A percentile compares a stretch with the other conserved stretches of the same genome.
phyloP scores from a whole-genome alignment of 37 sponge, comb jelly and placozoan genomes.

The Aphrocallistes beatrix region DNA sequence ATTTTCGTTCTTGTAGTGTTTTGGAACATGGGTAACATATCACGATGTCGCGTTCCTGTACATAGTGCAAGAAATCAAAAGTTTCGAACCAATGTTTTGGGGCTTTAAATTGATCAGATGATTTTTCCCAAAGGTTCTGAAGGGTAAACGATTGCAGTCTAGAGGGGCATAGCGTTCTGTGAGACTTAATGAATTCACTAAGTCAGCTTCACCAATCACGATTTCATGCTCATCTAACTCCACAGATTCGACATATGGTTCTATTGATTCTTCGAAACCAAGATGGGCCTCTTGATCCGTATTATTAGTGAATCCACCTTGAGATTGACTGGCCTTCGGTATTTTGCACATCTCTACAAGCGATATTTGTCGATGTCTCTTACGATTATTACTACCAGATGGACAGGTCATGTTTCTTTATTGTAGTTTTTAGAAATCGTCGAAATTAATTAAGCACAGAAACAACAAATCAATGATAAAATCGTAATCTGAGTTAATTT shows the following conservation, averaged over 20 bases:
- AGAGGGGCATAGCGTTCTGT: neutral
- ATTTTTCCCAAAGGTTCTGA: neutral
- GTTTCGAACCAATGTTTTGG: neutral
- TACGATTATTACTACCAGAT: conserved; percentile 5
- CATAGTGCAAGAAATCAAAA: neutral
- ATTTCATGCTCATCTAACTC: neutral
- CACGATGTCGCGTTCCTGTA: neutral
- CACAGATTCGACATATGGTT: neutral
- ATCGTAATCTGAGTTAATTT: neutral
- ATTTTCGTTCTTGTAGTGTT: neutral
- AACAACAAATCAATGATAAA: neutral
- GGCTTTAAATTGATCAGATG: neutral
- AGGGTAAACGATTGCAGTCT: neutral
- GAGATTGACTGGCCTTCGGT: neutral
- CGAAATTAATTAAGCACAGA: neutral
- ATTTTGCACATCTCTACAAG: neutral
- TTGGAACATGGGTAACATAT: neutral
- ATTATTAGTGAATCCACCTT: neutral
- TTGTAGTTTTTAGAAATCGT: neutral
- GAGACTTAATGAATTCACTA: neutral
- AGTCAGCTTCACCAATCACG: conserved; percentile 8
- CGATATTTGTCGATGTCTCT: conserved; percentile 10
- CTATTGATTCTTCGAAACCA: neutral
- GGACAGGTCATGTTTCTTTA: no score
- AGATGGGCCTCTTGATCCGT: neutral